phyloP scores from a whole-genome alignment of 2,113 vertebrate genomes.

The Bubalus kerabau region DNA sequence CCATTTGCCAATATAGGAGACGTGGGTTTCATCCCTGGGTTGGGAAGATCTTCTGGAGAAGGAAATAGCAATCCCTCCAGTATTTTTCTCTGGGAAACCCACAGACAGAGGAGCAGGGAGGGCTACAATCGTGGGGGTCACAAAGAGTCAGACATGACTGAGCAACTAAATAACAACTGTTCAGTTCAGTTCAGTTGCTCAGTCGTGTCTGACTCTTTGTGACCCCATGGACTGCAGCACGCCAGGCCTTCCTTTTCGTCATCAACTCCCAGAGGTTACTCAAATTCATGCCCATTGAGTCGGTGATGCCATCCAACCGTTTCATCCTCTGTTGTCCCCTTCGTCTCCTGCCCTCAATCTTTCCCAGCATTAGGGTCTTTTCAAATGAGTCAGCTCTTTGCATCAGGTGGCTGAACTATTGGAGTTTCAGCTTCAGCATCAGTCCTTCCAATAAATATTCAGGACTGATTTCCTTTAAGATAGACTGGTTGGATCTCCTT shows the following conservation, averaged over 20 bases:
- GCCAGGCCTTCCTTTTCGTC: too few species aligned
- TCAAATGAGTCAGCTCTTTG: too few species aligned
- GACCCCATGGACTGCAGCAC: too few species aligned
- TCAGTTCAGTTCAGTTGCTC: too few species aligned
- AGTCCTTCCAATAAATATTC: neutral
- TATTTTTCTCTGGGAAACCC: neutral
- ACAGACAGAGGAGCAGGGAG: neutral
- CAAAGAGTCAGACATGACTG: neutral
- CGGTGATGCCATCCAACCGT: too few species aligned
- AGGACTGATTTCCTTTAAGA: neutral
- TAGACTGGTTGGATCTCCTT: neutral
- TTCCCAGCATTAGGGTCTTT: too few species aligned
- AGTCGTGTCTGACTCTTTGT: too few species aligned
- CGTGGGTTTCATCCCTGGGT: fast-evolving
- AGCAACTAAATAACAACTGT: too few species aligned
- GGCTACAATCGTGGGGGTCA: neutral
- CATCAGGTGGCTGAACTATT: neutral
- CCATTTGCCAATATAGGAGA: neutral
- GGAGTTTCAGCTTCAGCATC: neutral
- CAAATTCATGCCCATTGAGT: too few species aligned
- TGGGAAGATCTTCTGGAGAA: neutral
- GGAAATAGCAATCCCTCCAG: neutral
- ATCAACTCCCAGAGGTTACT: too few species aligned
- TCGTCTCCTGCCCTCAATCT: too few species aligned
- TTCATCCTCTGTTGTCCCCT: too few species aligned